Percentiles rank a stretch among this genome's conserved stretches.
Evolutionary conservation across 1,140 invertebrate genomes (phyloP).

Genomic region (Caenorhabditis latens): DNA sequence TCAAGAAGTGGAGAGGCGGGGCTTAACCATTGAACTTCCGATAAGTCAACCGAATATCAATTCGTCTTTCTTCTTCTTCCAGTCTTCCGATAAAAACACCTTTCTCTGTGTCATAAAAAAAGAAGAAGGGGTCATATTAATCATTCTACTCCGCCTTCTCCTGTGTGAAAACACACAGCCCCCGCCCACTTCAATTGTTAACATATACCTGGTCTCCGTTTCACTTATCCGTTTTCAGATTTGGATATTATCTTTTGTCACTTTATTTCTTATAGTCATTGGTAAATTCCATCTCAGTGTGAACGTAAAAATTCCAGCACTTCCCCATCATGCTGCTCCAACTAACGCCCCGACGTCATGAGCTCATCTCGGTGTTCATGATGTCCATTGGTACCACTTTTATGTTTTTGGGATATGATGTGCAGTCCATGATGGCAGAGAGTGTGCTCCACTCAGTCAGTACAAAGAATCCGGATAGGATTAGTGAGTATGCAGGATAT

Average conservation of each 20-base stretch:
- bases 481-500: constrained; percentile 60
- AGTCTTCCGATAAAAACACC: not conserved
- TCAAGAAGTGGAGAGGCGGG: not conserved
- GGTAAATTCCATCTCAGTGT: not conserved
- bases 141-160: not conserved
- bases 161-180: not conserved
- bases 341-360: constrained; percentile 52
- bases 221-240: too few species aligned
- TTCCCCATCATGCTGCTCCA: not conserved
- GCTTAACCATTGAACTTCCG: not conserved
- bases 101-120: not conserved
- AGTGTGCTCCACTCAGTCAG: constrained; percentile 53
- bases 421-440: constrained; percentile 56
- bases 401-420: constrained; percentile 59
- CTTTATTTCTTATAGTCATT: not conserved
- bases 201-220: too few species aligned
- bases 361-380: constrained; percentile 57
- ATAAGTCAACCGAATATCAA: too few species aligned
- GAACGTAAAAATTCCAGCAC: not conserved
- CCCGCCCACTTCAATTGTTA: not conserved
- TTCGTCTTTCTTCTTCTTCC: not conserved
- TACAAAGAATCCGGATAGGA: constrained; percentile 46
- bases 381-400: constrained; percentile 45
- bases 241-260: too few species aligned
- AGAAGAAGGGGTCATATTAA: not conserved